A percentile compares a stretch with the other conserved stretches of the same genome.
Evolutionary conservation across 2,113 vertebrate species (phyloP).

Genomic region (Naja naja): DNA sequence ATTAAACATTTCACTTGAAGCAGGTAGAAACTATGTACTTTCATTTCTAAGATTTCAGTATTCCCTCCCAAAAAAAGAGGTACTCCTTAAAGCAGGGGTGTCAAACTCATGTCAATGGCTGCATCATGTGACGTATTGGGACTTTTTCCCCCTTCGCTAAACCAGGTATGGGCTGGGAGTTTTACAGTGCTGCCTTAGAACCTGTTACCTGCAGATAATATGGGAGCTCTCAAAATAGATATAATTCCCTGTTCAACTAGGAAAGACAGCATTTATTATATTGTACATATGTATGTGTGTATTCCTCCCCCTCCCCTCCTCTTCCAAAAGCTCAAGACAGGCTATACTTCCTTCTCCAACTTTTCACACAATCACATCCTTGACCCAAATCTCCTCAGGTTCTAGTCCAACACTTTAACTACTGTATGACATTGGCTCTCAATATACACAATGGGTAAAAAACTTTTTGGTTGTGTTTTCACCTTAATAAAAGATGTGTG

Average conservation of each 20-base stretch:
- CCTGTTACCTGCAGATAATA: too few species aligned
- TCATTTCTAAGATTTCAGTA: constrained; percentile 21
- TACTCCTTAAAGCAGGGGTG: neutral
- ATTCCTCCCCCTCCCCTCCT: too few species aligned
- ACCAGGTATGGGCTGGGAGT: too few species aligned
- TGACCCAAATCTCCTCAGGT: neutral
- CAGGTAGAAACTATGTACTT: constrained; percentile 19
- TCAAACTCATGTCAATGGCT: too few species aligned
- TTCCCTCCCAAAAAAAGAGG: constrained; percentile 17
- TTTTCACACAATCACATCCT: neutral
- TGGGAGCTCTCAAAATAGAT: constrained; percentile 23
- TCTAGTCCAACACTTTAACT: neutral
- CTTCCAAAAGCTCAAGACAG: too few species aligned
- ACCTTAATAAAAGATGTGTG: neutral
- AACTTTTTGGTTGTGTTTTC: neutral
- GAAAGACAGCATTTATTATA: too few species aligned
- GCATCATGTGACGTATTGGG: too few species aligned
- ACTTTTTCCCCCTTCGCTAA: too few species aligned
- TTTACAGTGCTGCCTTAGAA: too few species aligned
- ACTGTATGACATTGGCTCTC: neutral
- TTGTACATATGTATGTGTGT: too few species aligned
- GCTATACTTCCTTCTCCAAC: too few species aligned
- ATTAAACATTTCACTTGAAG: constrained; percentile 15
- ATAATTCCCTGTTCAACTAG: neutral
- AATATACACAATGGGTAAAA: neutral